Base-by-base conservation (phyloP, 2,113 vertebrate species). In the Eurypyga helias region DNA sequence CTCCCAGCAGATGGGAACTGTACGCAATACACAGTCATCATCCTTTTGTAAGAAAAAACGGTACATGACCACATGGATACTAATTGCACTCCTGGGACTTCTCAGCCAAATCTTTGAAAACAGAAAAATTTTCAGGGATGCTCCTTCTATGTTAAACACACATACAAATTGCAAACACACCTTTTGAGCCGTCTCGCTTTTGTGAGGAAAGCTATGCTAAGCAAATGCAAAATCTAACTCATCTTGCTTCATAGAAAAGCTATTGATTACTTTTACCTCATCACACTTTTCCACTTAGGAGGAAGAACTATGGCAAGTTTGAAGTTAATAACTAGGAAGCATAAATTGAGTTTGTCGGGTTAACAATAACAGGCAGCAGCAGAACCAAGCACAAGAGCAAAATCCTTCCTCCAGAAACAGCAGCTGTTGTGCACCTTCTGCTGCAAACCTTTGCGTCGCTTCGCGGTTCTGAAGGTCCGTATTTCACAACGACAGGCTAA, bases 331-430 rank as follows among this genome's bases (percentile, higher is more conserved):
- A 64, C 89, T 62, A 60, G 66, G 87, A 90, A 91, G 69, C 38
- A 73, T 86, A 89, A 97, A 98, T 83, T 43, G 65, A 67, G 67
- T 97, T 96, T 97, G 78, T 96, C 25, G 33, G 81, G 87, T 93
- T 90, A 96, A 90, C 93, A 94, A 55, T 69, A 95, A 94, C 45
- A 88, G 72, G 78, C 84, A 90, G 80, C 78, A 90, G 83, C 88
- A 64, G 85, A 92, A 38, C 24, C 89, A 62, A 73, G 65, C 89
- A 93, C 60, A 94, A 76, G 43, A 58, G 76, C 64, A 83, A 83
- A 87, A 87, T 54, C 61, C 71, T 88, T 71, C 66, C 79, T 77
- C 70, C 75, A 89, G 93, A 91, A 92, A 17, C 89, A 86, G 85
- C 83, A 79, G 57, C 87, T 93, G 75, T 75, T 85, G 54, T 46